Base-by-base conservation (phyloP, 2,113 vertebrate species). In the Xenopus laevis region DNA sequence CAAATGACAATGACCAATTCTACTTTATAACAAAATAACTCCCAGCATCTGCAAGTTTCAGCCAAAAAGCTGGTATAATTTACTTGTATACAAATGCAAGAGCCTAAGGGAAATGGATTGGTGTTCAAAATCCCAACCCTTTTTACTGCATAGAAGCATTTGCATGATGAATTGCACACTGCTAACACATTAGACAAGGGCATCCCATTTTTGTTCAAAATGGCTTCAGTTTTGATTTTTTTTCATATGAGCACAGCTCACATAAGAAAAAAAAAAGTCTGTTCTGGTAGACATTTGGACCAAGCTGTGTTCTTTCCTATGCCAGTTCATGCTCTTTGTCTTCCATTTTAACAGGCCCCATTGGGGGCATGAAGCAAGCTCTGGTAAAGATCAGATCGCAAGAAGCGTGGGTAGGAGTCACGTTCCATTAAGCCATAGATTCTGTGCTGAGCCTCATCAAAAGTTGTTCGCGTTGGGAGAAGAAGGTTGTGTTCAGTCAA, bases 371-470 rank as follows among this genome's bases (percentile, higher is more conserved):
- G 73, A 21, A 75, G 73, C 73, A 69, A 21, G 44, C 73, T 75
- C 58, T 75, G 73, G 18, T 98, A 99, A 71, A 99, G 92, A 86
- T 98, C 96, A 1, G 97, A 99, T 83, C 96, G 96, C 60, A 99
- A 92, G 87, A 99, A 99, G 50, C 97, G 95, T 0, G 97, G 95
- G 71, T 98, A 99, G 0, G 97, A 96, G 92, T 99, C 97, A 82
- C 98, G 97, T 85, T 99, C 97, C 97, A 99, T 99, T 60, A 99
- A 92, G 72, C 96, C 96, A 0, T 94, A 98, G 89, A 99, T 99
- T 85, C 97, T 92, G 82, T 96, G 90, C 89, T 99, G 97, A 0
- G 97, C 97, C 4, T 97, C 88, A 78, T 99, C 95, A 0, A 99
- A 99, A 89, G 94, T 94, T 86, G 93, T 89, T 64, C 92, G 92